Evolutionary conservation across 2,888 invertebrate species (phyloP), one percentile per base, ranked within the genome.

Genomic region (Meiosimyza decipiens): DNA sequence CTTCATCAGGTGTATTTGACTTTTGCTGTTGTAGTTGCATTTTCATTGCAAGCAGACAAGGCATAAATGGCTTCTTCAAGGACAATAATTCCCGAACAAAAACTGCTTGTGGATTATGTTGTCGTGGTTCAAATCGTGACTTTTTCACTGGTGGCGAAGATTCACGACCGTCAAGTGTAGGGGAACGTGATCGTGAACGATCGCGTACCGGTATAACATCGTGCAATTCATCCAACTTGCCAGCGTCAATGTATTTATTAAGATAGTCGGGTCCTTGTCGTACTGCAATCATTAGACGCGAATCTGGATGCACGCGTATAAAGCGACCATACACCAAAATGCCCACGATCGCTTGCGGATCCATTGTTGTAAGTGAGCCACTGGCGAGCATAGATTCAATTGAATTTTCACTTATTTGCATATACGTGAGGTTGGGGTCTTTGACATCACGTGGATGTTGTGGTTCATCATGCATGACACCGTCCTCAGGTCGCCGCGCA

Each of bases 301-400:
- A 93, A 51, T 93, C 94, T 63, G 93, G 91, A 90, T 82, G 92
- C 15, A 95, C 94, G 51, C 92, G 89, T 78, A 95, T 91, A 75
- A 94, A 88, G 89, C 94, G 94, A n/a, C 94, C 94, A 86, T 94
- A 94, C 72, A 95, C 90, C 79, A 94, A 92, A 79, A 95, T 92
- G 6, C 94, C 95, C 79, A 94, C 92, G 80, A 95, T 93, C 3
- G 94, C 94, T 78, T 93, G 92, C 15, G 95, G 94, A 79, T 92
- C 90, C 70, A 95, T 91, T 84, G 94, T 92, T 78, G 92, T 91
- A 18, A 95, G 87, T 49, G 93, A 93, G 65, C 94, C 91, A 67
- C 93, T 93, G 13, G 83, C 82, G 67, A 84, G 54, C 73, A 86
- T 83, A 47, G 82, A 80, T 64, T 95, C 95, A 1, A 94, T 93